A percentile compares a stretch with the other conserved stretches of the same genome.
These are phyloP conservation scores for Anser brachyrhynchus DNA, from an alignment of 2,113 vertebrate genomes.

Conservation along the genomic window DNA sequence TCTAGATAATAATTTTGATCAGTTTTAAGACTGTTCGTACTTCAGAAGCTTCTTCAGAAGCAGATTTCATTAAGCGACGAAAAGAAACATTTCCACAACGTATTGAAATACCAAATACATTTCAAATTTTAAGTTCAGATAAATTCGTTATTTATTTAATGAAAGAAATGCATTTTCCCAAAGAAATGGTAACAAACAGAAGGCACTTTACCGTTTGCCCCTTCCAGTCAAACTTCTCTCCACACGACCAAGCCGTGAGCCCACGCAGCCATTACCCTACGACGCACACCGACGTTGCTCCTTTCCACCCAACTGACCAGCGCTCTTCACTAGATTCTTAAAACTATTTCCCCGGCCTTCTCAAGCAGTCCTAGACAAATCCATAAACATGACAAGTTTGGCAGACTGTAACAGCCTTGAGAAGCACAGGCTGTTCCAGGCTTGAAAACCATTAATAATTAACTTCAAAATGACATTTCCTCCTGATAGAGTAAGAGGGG, in stretches of 20 bases:
- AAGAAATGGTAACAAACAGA: neutral
- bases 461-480: conserved; percentile 36
- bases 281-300: neutral
- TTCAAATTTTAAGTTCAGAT: neutral
- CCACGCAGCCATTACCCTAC: rapidly evolving
- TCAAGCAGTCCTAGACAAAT: neutral
- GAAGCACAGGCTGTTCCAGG: conserved; percentile 40
- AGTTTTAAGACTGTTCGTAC: neutral
- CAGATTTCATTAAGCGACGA: neutral
- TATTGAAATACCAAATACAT: neutral
- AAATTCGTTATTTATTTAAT: neutral
- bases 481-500: neutral
- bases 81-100: neutral
- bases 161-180: neutral
- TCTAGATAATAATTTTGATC: neutral
- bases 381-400: neutral
- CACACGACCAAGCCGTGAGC: rapidly evolving
- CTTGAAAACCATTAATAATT: conserved; percentile 53
- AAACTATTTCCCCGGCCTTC: neutral
- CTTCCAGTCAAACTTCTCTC: neutral
- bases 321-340: neutral
- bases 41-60: neutral
- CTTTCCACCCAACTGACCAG: neutral
- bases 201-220: neutral
- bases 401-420: neutral